Conservation (phyloP, 2,797 vertebrate species). For the Fistularia tabacaria region DNA sequence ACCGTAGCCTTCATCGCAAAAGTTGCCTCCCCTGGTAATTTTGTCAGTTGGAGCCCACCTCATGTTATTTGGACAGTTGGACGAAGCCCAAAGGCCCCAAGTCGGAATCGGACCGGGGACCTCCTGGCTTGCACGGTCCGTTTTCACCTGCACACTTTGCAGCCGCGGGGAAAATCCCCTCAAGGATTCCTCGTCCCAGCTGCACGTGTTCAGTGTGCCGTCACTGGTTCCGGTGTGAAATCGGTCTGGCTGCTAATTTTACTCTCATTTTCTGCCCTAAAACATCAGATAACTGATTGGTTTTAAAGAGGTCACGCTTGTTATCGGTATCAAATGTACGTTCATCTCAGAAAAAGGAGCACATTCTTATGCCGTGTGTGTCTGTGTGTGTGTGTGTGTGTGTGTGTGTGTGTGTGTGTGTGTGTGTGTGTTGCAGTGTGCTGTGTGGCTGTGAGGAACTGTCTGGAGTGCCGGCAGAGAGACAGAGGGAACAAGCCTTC, state of each 20-base stretch:
- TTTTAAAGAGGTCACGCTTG: conserved; percentile 45
- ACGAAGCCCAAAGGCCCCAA: background rate
- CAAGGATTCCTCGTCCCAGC: conserved; percentile 38
- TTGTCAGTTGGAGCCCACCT: background rate
- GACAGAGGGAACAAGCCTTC: conserved; percentile 77
- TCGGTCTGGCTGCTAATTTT: conserved; percentile 59
- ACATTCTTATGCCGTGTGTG: conserved; percentile 15
- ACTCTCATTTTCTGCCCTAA: conserved; percentile 22
- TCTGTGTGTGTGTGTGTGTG: conserved; percentile 21
- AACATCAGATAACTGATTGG: conserved; percentile 56
- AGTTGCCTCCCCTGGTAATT: no score
- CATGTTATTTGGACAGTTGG: no score
- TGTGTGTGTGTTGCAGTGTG: conserved; percentile 77
- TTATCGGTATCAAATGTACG: conserved; percentile 50
- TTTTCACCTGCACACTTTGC: no score
- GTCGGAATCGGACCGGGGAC: no score
- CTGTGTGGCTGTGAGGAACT: conserved; percentile 94
- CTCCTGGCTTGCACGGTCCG: background rate
- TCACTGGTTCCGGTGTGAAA: conserved; percentile 59
- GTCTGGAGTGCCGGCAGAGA: conserved; percentile 91
- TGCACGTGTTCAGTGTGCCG: conserved; percentile 23
- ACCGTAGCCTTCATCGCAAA: no score
- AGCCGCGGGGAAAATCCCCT: background rate
- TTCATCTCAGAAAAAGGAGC: conserved; percentile 27
- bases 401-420: conserved; percentile 76